phyloP scores from a whole-genome alignment of 2,113 vertebrate species.

The Oceanodroma tethys region DNA sequence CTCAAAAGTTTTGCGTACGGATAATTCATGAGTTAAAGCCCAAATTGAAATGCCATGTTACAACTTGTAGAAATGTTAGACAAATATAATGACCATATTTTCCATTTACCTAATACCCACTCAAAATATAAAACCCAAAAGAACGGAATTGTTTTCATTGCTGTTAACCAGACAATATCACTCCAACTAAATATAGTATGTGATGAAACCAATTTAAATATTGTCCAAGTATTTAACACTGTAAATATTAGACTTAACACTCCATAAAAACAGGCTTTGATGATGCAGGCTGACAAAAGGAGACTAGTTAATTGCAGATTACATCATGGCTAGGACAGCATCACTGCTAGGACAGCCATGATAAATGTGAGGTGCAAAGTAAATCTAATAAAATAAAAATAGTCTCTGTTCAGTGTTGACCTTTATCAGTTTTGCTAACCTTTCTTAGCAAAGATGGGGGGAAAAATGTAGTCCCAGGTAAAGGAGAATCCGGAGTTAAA shows the following conservation, averaged over 20 bases:
- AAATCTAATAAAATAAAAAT: slow-evolving; percentile 53
- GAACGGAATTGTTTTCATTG: slow-evolving; percentile 61
- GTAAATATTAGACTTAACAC: slow-evolving; percentile 69
- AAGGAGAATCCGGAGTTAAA: neutral
- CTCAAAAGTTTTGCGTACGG: slow-evolving; percentile 46
- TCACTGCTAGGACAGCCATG: slow-evolving; percentile 32
- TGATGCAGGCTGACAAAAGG: slow-evolving; percentile 67
- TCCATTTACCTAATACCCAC: slow-evolving; percentile 65
- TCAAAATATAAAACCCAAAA: slow-evolving; percentile 60
- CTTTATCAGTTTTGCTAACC: slow-evolving; percentile 42
- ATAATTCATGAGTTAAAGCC: slow-evolving; percentile 65
- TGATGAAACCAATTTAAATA: slow-evolving; percentile 71
- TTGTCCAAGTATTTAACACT: slow-evolving; percentile 66
- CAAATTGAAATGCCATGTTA: slow-evolving; percentile 64
- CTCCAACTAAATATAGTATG: slow-evolving; percentile 64
- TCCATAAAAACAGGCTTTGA: slow-evolving; percentile 63
- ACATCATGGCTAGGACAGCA: slow-evolving; percentile 65
- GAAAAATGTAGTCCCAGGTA: neutral
- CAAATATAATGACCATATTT: slow-evolving; percentile 68
- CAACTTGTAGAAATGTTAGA: slow-evolving; percentile 66
- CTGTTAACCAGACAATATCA: slow-evolving; percentile 68
- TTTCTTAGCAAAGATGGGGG: neutral
- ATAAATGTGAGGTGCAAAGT: slow-evolving; percentile 58
- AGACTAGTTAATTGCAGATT: slow-evolving; percentile 70
- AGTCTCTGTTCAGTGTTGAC: slow-evolving; percentile 29